These are phyloP conservation scores for Uloborus diversus DNA, from an alignment of 1,140 invertebrate species.

Conservation along the genomic window DNA sequence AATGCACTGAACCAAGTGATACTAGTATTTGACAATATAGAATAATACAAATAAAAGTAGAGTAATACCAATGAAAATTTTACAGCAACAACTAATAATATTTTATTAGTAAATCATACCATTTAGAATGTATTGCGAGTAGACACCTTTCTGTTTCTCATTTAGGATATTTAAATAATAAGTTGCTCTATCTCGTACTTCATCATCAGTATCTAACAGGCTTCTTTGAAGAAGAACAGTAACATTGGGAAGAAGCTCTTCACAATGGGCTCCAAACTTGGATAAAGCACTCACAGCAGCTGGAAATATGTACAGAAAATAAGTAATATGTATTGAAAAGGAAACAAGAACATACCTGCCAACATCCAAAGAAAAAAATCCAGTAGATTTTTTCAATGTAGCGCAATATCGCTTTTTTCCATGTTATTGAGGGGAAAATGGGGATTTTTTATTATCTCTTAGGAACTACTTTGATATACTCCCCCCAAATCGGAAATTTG, in stretches of 20 bases:
- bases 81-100: too few relatives aligned
- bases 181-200: constrained; percentile 97
- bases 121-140: constrained; percentile 87
- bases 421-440: too few relatives aligned
- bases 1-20: too few relatives aligned
- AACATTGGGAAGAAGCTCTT: constrained; percentile 89
- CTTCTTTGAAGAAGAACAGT: constrained; percentile 80
- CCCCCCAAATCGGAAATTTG: too few relatives aligned
- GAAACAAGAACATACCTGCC: neutral
- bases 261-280: constrained; percentile 96
- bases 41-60: too few relatives aligned
- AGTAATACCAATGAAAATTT: too few relatives aligned
- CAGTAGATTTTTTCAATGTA: too few relatives aligned
- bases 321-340: neutral
- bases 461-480: too few relatives aligned
- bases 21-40: too few relatives aligned
- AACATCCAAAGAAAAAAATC: neutral
- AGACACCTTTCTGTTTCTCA: constrained; percentile 73
- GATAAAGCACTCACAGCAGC: constrained; percentile 97
- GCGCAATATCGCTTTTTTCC: too few relatives aligned
- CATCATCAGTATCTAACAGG: constrained; percentile 96
- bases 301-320: constrained; percentile 55
- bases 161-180: constrained; percentile 88
- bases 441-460: too few relatives aligned
- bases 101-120: too few relatives aligned